Evolutionary conservation across 2,888 invertebrate species (phyloP), one percentile per base, ranked within the genome.

Genomic region (Pollenia angustigena): DNA sequence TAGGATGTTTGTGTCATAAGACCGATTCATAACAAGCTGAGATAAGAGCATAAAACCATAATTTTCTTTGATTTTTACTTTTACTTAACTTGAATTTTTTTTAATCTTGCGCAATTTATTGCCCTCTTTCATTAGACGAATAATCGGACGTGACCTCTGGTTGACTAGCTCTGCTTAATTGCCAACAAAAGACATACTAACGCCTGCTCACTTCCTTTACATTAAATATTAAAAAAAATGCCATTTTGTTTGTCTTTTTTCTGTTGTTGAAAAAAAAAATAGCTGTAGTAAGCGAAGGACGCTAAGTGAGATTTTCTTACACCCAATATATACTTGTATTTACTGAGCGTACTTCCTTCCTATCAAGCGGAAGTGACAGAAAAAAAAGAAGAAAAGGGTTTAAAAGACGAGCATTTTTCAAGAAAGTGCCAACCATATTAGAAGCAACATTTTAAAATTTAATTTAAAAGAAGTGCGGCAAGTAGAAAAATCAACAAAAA

Each of bases 361-460:
- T 87, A 85, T 87, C 56, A 58, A 85, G 83, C 68, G 71, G 88
- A 82, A 68, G 60, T 81, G 68, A 23, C 46, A 75, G 14, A 18
- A 80, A 50, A 64, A 75, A 74, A 42, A 44, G 1, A 40, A 32
- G 23, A 48, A 62, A 69, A 82, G 23, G 52, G 42, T 66, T 81
- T 66, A 7, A 64, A 64, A 52, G 48, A 81, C 12, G 14, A 32
- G n/a, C 48, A 32, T 44, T 74, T 66, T 80, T 62, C 14, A 81
- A 74, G 58, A 60, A 75, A 71, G 50, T 69, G 78, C 75, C 54
- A 85, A 75, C 74, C 48, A 79, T 62, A 18, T 81, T 82, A 85
- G 78, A 87, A 72, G 86, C 74, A 89, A 88, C 79, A 90, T 91
- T 89, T 91, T 89, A 81, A 90, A 90, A 90, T 90, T 90, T 89